These are phyloP conservation scores for Peucedramus taeniatus DNA, from an alignment of 2,113 vertebrate genomes.

Conservation along the genomic window DNA sequence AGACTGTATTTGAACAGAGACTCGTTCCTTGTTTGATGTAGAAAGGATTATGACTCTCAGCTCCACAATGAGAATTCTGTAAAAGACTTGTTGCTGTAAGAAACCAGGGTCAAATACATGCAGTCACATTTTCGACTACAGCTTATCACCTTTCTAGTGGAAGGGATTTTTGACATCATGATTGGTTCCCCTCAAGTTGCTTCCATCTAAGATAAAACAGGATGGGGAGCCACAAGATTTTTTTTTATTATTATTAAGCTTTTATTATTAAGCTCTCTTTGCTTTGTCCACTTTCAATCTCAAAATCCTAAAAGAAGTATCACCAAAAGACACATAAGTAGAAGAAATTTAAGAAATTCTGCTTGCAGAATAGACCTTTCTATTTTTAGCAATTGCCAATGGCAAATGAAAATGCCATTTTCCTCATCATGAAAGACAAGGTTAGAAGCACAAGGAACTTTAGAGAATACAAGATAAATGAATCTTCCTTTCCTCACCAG, in stretches of 20 bases:
- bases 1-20: neutral
- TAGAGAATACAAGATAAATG: neutral
- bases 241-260: neutral
- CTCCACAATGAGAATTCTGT: neutral
- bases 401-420: neutral
- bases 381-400: neutral
- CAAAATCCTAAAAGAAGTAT: neutral
- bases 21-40: conserved; percentile 26
- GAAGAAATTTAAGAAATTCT: neutral
- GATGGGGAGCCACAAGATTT: neutral
- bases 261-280: neutral
- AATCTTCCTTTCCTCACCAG: neutral
- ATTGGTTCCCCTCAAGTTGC: neutral
- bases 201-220: neutral
- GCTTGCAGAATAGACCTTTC: neutral
- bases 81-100: neutral
- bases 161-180: neutral
- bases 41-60: conserved; percentile 31
- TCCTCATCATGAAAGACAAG: neutral
- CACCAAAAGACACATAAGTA: neutral
- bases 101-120: neutral
- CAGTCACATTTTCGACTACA: neutral
- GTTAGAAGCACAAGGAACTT: neutral
- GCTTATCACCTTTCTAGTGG: neutral
- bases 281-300: neutral